A percentile compares a stretch with the other conserved stretches of the same genome.
phyloP scores from a whole-genome alignment of 1,140 invertebrate genomes.

The Drosophila prosaltans region DNA sequence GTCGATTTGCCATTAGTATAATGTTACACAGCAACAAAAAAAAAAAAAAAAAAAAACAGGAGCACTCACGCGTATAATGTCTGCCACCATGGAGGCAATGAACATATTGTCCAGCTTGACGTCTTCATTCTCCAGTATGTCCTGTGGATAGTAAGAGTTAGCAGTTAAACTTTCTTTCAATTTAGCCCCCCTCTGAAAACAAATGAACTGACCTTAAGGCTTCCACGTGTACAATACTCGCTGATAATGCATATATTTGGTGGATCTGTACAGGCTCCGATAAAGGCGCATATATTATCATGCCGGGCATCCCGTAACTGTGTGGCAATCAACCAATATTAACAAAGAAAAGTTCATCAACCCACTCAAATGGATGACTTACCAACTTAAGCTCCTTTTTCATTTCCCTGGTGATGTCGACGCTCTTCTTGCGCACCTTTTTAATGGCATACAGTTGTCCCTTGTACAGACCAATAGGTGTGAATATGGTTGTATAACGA shows the following conservation, averaged over 20 bases:
- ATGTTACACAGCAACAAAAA: constrained; percentile 42
- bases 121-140: constrained; percentile 95
- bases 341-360: too few species aligned
- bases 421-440: constrained; percentile 91
- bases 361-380: constrained; percentile 62
- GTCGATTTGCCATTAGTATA: constrained; percentile 55
- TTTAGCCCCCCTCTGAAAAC: background rate
- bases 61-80: constrained; percentile 91
- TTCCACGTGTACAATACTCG: constrained; percentile 95
- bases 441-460: constrained; percentile 94
- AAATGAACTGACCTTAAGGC: constrained; percentile 88
- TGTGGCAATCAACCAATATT: constrained; percentile 67
- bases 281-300: constrained; percentile 96
- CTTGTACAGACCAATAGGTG: constrained; percentile 94
- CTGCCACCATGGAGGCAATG: constrained; percentile 93
- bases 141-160: constrained; percentile 85
- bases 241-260: constrained; percentile 95
- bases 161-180: background rate
- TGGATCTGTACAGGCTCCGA: constrained; percentile 96
- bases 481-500: constrained; percentile 93
- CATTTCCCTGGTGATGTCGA: constrained; percentile 95
- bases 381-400: constrained; percentile 98
- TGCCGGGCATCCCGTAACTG: constrained; percentile 95
- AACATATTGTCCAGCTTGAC: constrained; percentile 96
- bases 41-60: constrained; percentile 24